Evolutionary conservation across 2,888 invertebrate genomes (phyloP), one percentile per base, ranked within the genome.

Genomic region (Lasioglossum villosulum): DNA sequence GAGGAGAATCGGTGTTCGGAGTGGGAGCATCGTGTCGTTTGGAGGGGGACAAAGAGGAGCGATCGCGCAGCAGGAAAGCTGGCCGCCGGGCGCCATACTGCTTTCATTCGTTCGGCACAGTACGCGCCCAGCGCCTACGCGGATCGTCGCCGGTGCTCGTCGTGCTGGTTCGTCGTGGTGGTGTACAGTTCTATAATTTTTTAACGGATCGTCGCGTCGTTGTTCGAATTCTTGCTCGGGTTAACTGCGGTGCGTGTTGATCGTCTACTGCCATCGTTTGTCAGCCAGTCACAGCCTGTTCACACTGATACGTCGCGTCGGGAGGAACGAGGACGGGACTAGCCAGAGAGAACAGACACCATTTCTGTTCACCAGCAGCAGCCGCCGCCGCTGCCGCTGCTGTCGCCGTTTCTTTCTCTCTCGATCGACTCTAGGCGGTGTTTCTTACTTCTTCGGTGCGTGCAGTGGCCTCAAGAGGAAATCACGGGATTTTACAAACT

Each of bases 41-140:
- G 83, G 78, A 30, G 71, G 84, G 87, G 80, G 82, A 78, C 70
- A 77, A 87, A 82, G 83, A 70, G 76, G 83, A 71, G 87, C 83
- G 86, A 88, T 84, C 77, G 83, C 80, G 78, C 42, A 88, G 89
- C 88, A 90, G 91, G 92, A 91, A 91, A 92, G 92, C 91, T 86
- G 48, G 23, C 76, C 23, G 89, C 86, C 90, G 92, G 93, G 90
- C 93, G 93, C 93, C 93, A 93, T 93, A 93, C 93, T 93, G 93
- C 87, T 89, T 85, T 89, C 84, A 84, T 88, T 82, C 74, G 87
- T 91, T 91, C 90, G 88, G 87, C 90, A 92, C 93, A 93, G 93
- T 93, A 93, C 93, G 93, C 93, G 92, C 88, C 91, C 91, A 93
- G 93, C 93, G 93, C 87, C 92, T 90, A 82, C 90, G 89, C 88